Evolutionary conservation across 2,888 invertebrate genomes (phyloP), one percentile per base, ranked within the genome.

Genomic region (Volucella inflata): DNA sequence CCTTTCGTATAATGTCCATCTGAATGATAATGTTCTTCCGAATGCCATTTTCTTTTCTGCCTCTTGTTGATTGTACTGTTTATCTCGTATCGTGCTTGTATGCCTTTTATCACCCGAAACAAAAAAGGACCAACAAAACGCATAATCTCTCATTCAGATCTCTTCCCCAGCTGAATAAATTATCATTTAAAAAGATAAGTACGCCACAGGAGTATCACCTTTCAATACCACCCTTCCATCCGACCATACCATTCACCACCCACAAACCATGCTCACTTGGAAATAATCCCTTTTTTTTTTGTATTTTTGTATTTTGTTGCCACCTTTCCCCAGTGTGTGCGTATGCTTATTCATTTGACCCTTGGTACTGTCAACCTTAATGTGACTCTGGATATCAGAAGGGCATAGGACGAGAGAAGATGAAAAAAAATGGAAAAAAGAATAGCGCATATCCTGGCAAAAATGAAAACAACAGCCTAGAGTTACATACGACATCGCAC

Each of bases 381-480:
- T 72, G 65, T 65, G 68, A 72, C 72, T 74, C 80, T 65, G 59
- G 50, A 57, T 62, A 78, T 62, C 68, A 74, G 67, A 74, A 74
- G 68, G 72, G 57, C 38, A 51, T 42, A 48, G 50, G 42, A 59
- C 60, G n/a, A 51, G 51, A 38, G 51, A 72, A 70, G 46, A 53
- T 48, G 46, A 57, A 38, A n/a, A 16, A 11, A 38, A 36, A 62
- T 21, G 14, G 30, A 74, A 64, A 59, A 80, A 75, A 51, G 62
- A 53, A 16, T 64, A 68, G 21, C 55, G 57, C 59, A 70, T 64
- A 85, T 80, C 67, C 80, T 81, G 72, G 36, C 72, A 77, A 90
- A 90, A 90, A 91, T 90, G 90, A 89, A 91, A 91, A 91, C 91
- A 91, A 91, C 90, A 91, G 91, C 91, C 91, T 89, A 91, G 90